These are phyloP conservation scores for Protobothrops mucrosquamatus DNA, from an alignment of 2,113 vertebrate genomes.

Conservation along the genomic window DNA sequence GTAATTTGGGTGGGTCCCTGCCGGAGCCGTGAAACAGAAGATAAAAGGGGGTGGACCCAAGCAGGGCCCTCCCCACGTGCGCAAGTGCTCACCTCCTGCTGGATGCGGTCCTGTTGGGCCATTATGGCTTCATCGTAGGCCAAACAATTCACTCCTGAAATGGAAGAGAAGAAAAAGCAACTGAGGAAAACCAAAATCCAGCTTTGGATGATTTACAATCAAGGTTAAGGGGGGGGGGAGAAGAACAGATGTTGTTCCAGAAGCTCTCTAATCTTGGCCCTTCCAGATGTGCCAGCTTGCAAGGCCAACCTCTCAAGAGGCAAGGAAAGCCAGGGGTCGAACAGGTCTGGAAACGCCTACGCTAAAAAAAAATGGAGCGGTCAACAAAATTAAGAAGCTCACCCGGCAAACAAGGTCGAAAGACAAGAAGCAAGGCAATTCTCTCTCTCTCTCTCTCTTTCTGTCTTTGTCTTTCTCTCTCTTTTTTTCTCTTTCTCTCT, in stretches of 20 bases:
- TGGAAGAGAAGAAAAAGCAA: background rate
- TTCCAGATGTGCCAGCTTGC: background rate
- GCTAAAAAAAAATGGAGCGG: background rate
- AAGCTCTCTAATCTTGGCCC: background rate
- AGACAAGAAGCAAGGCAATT: background rate
- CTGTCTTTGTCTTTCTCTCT: rapidly evolving
- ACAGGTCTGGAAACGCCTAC: background rate
- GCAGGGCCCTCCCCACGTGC: background rate
- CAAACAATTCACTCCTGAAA: conserved; percentile 85
- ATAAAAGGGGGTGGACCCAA: background rate
- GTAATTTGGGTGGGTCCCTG: background rate
- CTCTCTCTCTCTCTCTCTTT: no score
- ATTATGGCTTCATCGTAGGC: conserved; percentile 92
- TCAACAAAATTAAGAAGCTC: background rate
- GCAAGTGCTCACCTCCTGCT: conserved; percentile 82
- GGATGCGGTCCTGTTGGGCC: conserved; percentile 92
- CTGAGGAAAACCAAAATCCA: background rate
- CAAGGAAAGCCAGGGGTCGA: background rate
- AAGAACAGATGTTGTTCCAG: background rate
- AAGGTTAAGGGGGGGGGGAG: background rate
- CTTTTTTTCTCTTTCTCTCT: background rate
- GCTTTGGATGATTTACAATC: background rate
- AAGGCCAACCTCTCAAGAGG: background rate
- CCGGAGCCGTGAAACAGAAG: background rate
- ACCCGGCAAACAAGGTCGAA: background rate